A percentile compares a stretch with the other conserved stretches of the same genome.
phyloP scores from a whole-genome alignment of 2,113 vertebrate species.

The Hypanus sabinus region DNA sequence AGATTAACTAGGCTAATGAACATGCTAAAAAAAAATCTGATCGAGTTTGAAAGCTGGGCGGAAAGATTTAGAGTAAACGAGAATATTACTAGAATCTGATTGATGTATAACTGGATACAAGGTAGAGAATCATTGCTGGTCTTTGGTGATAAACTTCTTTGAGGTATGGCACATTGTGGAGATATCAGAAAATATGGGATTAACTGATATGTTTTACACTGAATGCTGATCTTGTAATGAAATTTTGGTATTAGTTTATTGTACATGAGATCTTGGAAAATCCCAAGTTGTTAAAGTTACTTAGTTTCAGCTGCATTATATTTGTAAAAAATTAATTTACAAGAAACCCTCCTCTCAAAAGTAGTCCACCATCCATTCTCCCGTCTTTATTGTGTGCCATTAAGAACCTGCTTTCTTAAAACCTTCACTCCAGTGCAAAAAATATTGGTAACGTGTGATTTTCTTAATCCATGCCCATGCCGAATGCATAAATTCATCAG shows the following conservation, averaged over 20 bases:
- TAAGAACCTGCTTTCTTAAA: neutral
- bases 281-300: neutral
- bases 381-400: neutral
- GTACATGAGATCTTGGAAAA: neutral
- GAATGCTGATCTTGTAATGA: neutral
- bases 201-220: neutral
- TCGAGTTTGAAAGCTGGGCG: slow-evolving; percentile 51
- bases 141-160: neutral
- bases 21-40: slow-evolving; percentile 51
- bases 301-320: neutral
- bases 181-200: neutral
- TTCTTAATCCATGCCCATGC: neutral
- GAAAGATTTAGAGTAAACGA: neutral
- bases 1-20: slow-evolving; percentile 73
- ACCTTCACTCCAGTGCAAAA: neutral
- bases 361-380: too few species aligned
- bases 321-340: neutral
- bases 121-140: neutral
- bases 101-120: neutral
- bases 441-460: neutral
- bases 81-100: neutral
- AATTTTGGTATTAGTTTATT: neutral
- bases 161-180: neutral
- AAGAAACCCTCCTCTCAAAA: neutral
- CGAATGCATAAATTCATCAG: neutral